Evolutionary conservation across 1,140 invertebrate genomes (phyloP).

Genomic region (Aradophagus sp.): DNA sequence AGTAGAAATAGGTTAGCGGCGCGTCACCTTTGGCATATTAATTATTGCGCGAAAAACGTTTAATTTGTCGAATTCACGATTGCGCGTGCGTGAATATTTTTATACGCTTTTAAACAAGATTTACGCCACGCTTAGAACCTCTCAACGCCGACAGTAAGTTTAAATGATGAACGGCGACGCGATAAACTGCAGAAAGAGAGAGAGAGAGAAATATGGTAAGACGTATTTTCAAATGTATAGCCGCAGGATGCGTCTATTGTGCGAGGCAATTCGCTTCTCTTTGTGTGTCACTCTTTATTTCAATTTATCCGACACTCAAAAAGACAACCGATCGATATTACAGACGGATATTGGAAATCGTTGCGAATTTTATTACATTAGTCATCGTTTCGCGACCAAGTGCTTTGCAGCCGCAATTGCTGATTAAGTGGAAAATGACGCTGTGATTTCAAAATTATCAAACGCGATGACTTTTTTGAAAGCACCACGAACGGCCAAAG

Average conservation of each 20-base stretch:
- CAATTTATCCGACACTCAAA: conserved; percentile 9
- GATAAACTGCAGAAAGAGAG: conserved; percentile 16
- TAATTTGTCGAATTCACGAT: conserved; percentile 2
- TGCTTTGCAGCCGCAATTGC: not conserved
- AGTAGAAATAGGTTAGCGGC: too few species aligned
- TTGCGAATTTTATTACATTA: not conserved
- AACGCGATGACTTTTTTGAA: too few species aligned
- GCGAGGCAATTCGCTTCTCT: conserved; percentile 9
- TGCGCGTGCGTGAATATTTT: conserved; percentile 3
- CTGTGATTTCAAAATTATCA: too few species aligned
- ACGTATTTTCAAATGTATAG: conserved; percentile 9
- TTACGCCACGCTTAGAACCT: conserved; percentile 9
- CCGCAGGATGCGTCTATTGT: not conserved
- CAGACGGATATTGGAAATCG: not conserved
- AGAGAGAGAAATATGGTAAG: too few species aligned
- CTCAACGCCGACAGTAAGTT: conserved; percentile 4
- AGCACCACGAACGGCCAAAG: too few species aligned
- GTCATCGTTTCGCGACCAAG: not conserved
- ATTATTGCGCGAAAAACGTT: conserved; percentile 5
- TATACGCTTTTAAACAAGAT: conserved; percentile 4
- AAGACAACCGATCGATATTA: conserved; percentile 10
- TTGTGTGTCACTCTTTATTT: conserved; percentile 14
- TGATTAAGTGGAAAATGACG: too few species aligned
- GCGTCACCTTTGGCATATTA: not conserved
- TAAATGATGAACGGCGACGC: conserved; percentile 11